These are phyloP conservation scores for Diuraphis noxia DNA, from an alignment of 1,140 invertebrate genomes.

Conservation along the genomic window DNA sequence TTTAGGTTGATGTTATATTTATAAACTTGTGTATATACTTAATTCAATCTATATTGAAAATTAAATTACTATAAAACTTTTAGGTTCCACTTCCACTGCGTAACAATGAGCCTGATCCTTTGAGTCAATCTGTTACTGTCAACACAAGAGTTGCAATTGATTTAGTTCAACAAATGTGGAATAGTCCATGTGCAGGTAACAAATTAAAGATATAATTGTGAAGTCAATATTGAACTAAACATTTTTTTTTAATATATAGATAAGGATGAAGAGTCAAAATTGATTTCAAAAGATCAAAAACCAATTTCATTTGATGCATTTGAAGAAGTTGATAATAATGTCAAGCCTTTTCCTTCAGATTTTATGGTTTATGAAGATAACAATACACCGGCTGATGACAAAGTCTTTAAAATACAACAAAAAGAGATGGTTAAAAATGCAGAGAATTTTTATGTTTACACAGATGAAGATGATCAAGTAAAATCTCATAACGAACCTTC, in stretches of 20 bases:
- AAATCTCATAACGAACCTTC: neutral
- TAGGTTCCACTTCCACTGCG: conserved; percentile 18
- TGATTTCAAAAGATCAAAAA: neutral
- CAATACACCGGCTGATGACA: neutral
- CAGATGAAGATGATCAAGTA: neutral
- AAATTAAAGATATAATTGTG: neutral
- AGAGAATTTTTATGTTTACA: neutral
- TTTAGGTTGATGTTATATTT: neutral
- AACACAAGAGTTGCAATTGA: conserved; percentile 58
- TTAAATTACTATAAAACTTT: neutral
- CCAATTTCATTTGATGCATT: neutral
- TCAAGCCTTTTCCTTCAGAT: neutral
- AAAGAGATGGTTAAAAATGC: neutral
- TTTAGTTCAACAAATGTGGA: conserved; percentile 58
- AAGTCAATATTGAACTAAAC: neutral
- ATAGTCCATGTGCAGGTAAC: conserved; percentile 55
- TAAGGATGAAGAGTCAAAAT: neutral
- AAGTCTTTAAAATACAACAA: neutral
- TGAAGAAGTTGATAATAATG: neutral
- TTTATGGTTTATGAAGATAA: conserved; percentile 37
- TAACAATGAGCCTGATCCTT: neutral
- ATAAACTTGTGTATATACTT: neutral
- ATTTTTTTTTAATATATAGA: conserved; percentile 7
- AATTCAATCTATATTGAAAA: neutral
- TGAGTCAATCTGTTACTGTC: conserved; percentile 54